Base-by-base conservation (phyloP, 2,888 invertebrate genomes). In the Nemurella pictetii region DNA sequence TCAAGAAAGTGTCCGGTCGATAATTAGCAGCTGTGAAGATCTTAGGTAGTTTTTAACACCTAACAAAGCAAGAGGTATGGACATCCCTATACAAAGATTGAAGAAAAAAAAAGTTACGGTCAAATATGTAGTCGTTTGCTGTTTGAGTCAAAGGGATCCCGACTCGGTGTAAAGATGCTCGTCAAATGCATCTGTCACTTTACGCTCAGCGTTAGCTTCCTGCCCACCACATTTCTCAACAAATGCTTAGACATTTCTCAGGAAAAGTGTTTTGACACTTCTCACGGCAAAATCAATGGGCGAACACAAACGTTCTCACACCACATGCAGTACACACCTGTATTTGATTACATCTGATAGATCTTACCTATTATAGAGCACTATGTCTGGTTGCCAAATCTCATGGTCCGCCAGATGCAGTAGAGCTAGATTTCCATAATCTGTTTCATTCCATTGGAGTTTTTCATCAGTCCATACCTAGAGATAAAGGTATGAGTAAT, bases 381-480 rank as follows among this genome's bases (percentile, higher is more conserved):
- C 92, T 86, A 96, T 91, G 89, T 95, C 96, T 2, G 96, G 96
- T 89, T 93, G 93, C 95, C 96, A 97, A 87, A 96, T 91, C 89
- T 95, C 95, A 89, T 94, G 94, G 85, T 93, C 93, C 9, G 93
- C 93, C 88, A 95, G 91, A 89, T 94, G 92, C 73, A 94, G 90
- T 75, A 90, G 89, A 27, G 90, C 90, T 83, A 96, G 91, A 32
- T 93, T 94, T 87, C 93, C 94, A 87, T 95, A 95, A 28, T 93
- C 93, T 0, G 91, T 90, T 0, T 92, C 89, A 88, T 95, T 94
- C 96, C 96, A 96, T 83, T 91, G 91, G 3, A 96, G 90, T 85
- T 95, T 94, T n/a, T 93, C 92, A 89, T 96, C 96, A 75, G 89
- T 90, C 96, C 96, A 96, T n/a, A 88, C 89, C 96, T 96, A 89